phyloP scores from a whole-genome alignment of 2,113 vertebrate species.

The Camarhynchus parvulus region DNA sequence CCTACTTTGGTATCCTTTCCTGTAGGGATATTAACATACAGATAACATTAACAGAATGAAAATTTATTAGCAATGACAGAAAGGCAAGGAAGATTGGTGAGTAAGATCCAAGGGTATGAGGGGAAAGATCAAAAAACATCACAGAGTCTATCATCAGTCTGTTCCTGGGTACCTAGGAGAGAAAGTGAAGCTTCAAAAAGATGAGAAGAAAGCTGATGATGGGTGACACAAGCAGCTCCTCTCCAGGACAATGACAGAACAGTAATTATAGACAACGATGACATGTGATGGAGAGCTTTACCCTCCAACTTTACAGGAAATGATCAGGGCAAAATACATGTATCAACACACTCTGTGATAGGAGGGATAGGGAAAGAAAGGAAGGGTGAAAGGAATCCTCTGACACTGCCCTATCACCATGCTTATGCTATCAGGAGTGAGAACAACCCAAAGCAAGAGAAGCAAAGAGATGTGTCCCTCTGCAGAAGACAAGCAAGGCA shows the following conservation, averaged over 20 bases:
- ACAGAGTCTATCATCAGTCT: constrained; percentile 20
- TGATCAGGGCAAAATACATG: neutral
- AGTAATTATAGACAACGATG: constrained; percentile 43
- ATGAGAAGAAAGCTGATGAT: constrained; percentile 25
- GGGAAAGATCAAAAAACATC: constrained; percentile 33
- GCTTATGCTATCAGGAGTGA: rapidly evolving
- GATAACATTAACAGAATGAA: constrained; percentile 14
- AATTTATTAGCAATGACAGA: constrained; percentile 19
- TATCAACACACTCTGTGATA: neutral
- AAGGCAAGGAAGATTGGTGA: neutral
- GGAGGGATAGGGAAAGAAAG: neutral
- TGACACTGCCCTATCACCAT: neutral
- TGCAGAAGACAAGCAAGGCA: neutral
- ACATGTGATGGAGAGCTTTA: constrained; percentile 41
- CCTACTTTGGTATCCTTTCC: neutral
- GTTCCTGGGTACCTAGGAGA: constrained; percentile 3
- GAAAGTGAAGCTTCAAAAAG: constrained; percentile 49
- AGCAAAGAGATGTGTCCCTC: neutral
- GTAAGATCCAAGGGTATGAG: constrained; percentile 24
- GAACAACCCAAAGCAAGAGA: neutral
- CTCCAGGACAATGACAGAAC: constrained; percentile 42
- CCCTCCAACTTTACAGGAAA: neutral
- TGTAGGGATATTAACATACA: neutral
- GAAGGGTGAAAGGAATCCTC: neutral
- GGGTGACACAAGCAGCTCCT: constrained; percentile 4